Base-by-base conservation (phyloP, 2,888 invertebrate species). In the Idaea aversata region DNA sequence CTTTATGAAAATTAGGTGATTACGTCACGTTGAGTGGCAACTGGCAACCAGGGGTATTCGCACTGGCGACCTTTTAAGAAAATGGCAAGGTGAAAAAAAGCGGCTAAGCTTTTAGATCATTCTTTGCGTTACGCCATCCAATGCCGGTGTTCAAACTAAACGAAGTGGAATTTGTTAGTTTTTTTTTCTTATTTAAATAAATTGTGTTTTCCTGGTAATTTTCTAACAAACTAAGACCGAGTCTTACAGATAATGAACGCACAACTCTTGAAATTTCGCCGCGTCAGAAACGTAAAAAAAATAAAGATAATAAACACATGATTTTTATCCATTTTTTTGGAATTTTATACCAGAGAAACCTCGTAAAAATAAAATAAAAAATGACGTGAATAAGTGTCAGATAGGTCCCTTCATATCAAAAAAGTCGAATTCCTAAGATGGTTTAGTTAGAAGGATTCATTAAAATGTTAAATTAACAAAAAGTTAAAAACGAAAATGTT, bases 1-100 rank as follows among this genome's bases (percentile, higher is more conserved):
- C 47, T 47, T 47, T 47, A 47, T 47, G 47, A 47, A 47, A 67
- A 34, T 67, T 61, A 62, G 62, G 35, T 34, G 4, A 58, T 66
- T 63, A 59, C 47, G 61, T 36, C 63, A 47, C 47, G 5, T 47
- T 66, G 61, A 63, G 59, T 57, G 62, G 7, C 5, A 5, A 47
- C 15, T 57, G 59, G 34, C 58, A 65, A 25, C 25, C 25, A 25
- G 25, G 47, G 47, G 47, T 47, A 47, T 47, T 47, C 47, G 47
- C 47, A 47, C 47, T 10, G 47, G 47, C 47, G 47, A 47, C 47
- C 47, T 47, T 47, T 47, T 47, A 10, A 47, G 47, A 47, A 47
- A 47, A 47, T 47, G 47, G 47, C 47, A 47, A 47, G 47, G 47
- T 47, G 47, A 47, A 47, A 47, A 36, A 47, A 47, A 47, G 47